These are phyloP conservation scores for Adelosebastes latens DNA, from an alignment of 2,797 vertebrate genomes.

Conservation along the genomic window DNA sequence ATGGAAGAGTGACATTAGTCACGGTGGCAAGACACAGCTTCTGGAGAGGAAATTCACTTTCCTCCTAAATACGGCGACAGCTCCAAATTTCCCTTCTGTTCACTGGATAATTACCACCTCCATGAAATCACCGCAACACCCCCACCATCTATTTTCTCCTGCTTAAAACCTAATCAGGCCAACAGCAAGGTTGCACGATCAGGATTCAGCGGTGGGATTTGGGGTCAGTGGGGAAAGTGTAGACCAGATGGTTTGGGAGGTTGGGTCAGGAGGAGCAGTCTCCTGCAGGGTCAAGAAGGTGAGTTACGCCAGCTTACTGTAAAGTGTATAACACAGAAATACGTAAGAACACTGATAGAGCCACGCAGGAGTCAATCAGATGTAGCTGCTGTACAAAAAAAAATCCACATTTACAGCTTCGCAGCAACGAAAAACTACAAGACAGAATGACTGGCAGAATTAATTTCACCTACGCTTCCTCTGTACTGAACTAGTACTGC, in stretches of 20 bases:
- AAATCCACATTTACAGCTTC: slow-evolving; percentile 23
- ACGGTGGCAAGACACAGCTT: slow-evolving; percentile 34
- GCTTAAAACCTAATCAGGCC: slow-evolving; percentile 60
- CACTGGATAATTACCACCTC: slow-evolving; percentile 54
- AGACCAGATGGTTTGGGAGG: slow-evolving; percentile 68
- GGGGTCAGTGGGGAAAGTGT: slow-evolving; percentile 48
- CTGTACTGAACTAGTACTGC: slow-evolving; percentile 61
- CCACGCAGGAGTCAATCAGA: neutral
- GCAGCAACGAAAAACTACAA: slow-evolving; percentile 25
- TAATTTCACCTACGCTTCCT: slow-evolving; percentile 64
- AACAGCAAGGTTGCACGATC: slow-evolving; percentile 25
- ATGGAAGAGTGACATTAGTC: slow-evolving; percentile 64
- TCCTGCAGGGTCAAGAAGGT: slow-evolving; percentile 44
- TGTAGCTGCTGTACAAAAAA: neutral
- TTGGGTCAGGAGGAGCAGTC: slow-evolving; percentile 26
- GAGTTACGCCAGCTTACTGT: slow-evolving; percentile 38
- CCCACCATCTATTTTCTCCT: slow-evolving; percentile 30
- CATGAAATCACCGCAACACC: slow-evolving; percentile 38
- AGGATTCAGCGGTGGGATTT: slow-evolving; percentile 30
- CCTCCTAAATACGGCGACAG: slow-evolving; percentile 20
- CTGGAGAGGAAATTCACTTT: slow-evolving; percentile 44
- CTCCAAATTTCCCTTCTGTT: slow-evolving; percentile 62
- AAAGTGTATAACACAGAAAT: neutral
- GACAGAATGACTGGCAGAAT: slow-evolving; percentile 39
- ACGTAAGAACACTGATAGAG: neutral